Evolutionary conservation across 2,888 invertebrate genomes (phyloP).

Genomic region (Eumerus sabulonum): DNA sequence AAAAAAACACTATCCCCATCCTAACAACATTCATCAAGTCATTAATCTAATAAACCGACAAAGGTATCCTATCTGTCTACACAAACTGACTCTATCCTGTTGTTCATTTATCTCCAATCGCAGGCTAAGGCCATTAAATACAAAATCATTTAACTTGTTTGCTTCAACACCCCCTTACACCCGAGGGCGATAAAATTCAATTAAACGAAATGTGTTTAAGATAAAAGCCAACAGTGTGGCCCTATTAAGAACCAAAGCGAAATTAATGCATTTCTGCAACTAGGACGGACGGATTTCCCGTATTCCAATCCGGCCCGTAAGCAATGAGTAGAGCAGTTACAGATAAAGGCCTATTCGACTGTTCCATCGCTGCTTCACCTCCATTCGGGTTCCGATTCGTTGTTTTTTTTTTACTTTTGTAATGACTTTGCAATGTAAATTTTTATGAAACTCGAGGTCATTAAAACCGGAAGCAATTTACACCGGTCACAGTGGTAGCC

Average conservation of each 20-base stretch:
- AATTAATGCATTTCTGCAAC: conserved; percentile 56
- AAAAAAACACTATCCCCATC: conserved; percentile 2
- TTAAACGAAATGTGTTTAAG: conserved; percentile 52
- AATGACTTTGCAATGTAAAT: conserved; percentile 54
- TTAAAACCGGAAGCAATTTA: conserved; percentile 52
- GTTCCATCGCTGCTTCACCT: no score
- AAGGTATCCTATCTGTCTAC: conserved; percentile 22
- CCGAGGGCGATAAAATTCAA: conserved; percentile 49
- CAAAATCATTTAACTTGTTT: conserved; percentile 37
- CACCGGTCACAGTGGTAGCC: conserved; percentile 25
- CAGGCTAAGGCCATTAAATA: conserved; percentile 48
- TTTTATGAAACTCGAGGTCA: conserved; percentile 55
- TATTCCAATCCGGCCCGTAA: no score
- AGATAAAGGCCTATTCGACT: no score
- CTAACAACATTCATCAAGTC: conserved; percentile 5
- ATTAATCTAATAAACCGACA: conserved; percentile 47
- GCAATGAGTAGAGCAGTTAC: no score
- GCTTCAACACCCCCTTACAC: not conserved
- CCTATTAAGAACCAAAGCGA: conserved; percentile 27
- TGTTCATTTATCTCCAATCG: conserved; percentile 45
- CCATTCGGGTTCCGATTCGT: conserved; percentile 13
- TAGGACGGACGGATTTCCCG: conserved; percentile 14
- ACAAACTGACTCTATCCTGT: conserved; percentile 10
- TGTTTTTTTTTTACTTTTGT: conserved; percentile 12
- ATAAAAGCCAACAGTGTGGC: conserved; percentile 33